Conservation (phyloP, 2,888 invertebrate species). For the Camponotus fellah region DNA sequence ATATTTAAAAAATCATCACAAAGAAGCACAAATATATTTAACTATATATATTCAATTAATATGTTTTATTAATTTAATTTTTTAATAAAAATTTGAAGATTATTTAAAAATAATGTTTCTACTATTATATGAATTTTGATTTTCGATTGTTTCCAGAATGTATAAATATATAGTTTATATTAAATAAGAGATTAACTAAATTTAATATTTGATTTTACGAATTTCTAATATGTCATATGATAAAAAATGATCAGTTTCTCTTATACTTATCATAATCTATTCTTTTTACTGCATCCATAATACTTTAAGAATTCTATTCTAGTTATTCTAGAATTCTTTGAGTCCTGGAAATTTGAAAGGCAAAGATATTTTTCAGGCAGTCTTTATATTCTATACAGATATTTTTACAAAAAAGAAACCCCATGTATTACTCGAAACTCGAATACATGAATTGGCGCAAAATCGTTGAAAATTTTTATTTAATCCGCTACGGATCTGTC, state of each 20-base stretch:
- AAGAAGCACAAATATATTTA: no score
- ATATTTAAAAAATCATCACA: no score
- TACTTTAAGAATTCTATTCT: neutral
- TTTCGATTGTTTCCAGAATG: neutral
- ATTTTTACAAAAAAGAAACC: neutral
- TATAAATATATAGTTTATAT: neutral
- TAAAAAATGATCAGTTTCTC: neutral
- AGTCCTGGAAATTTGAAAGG: neutral
- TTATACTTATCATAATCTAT: neutral
- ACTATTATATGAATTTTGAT: constrained; percentile 10
- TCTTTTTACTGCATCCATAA: neutral
- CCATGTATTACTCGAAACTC: neutral
- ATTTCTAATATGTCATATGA: neutral
- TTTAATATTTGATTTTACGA: neutral
- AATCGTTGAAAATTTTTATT: neutral
- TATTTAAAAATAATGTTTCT: neutral
- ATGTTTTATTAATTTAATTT: neutral
- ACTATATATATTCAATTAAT: neutral
- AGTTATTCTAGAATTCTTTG: neutral
- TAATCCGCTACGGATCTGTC: neutral
- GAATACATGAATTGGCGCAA: no score
- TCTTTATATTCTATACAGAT: neutral
- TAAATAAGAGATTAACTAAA: neutral
- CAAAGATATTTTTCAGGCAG: neutral
- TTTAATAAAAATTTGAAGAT: neutral